Percentiles rank a stretch among this genome's conserved stretches.
Evolutionary conservation across 2,888 invertebrate genomes (phyloP).

Genomic region (Mimachlamys varia): DNA sequence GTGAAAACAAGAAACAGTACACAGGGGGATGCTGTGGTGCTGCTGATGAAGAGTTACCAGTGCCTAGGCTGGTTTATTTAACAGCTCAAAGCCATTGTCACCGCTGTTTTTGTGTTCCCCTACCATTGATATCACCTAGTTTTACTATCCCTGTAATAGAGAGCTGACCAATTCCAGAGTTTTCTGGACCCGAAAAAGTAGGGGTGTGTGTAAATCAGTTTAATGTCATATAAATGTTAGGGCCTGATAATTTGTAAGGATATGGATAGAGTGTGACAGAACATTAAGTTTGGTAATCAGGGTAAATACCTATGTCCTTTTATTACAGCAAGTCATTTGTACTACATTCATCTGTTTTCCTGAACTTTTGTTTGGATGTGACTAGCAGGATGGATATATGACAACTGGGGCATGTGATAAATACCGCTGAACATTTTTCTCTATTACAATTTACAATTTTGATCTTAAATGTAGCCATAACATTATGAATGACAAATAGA

Average conservation of each 20-base stretch:
- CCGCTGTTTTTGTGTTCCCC: background rate
- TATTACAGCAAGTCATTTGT: background rate
- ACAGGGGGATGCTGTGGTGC: background rate
- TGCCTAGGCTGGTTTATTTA: background rate
- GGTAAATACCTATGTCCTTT: background rate
- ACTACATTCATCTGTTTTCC: background rate
- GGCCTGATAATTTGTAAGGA: background rate
- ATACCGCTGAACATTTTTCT: too few species aligned
- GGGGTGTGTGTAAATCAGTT: background rate
- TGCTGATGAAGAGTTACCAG: background rate
- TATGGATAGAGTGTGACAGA: background rate
- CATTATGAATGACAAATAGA: too few species aligned
- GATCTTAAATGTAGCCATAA: too few species aligned
- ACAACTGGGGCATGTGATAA: too few species aligned
- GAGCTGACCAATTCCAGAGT: background rate
- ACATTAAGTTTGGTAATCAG: too few species aligned
- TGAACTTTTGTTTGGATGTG: too few species aligned
- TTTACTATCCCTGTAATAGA: background rate
- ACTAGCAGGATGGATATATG: too few species aligned
- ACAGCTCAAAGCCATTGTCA: background rate
- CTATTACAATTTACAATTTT: too few species aligned
- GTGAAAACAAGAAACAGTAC: slow-evolving; percentile 31
- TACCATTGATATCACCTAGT: too few species aligned
- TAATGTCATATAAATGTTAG: too few species aligned
- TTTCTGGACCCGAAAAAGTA: background rate